phyloP scores from a whole-genome alignment of 2,797 vertebrate species.

The Microctenopoma stevenorrisi region DNA sequence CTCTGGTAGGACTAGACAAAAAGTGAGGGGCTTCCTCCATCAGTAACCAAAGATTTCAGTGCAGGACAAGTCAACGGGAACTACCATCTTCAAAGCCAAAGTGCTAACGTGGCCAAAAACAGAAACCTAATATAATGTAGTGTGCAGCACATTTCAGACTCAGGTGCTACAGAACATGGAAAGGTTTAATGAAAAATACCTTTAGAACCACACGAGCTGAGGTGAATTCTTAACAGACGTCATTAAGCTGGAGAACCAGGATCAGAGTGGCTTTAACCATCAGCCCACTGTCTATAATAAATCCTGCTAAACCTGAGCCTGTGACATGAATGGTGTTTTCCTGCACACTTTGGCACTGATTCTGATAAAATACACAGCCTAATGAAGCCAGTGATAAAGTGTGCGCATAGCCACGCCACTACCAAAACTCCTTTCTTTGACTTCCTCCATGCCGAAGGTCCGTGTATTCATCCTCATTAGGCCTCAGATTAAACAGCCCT shows the following conservation, averaged over 20 bases:
- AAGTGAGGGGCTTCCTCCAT: background rate
- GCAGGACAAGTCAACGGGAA: background rate
- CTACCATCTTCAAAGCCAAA: background rate
- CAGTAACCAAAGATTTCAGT: background rate
- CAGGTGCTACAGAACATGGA: no score
- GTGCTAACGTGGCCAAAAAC: background rate
- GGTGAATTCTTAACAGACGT: slow-evolving; percentile 32
- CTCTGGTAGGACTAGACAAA: background rate
- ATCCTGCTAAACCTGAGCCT: slow-evolving; percentile 64
- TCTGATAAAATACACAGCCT: slow-evolving; percentile 74
- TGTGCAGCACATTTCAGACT: no score
- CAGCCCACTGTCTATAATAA: slow-evolving; percentile 73
- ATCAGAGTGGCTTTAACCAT: slow-evolving; percentile 41
- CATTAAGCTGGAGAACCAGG: slow-evolving; percentile 36
- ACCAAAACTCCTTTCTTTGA: slow-evolving; percentile 44
- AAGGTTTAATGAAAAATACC: background rate
- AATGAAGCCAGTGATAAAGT: slow-evolving; percentile 71
- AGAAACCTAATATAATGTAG: background rate
- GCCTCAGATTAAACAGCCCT: slow-evolving; percentile 74
- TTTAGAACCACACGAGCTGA: slow-evolving; percentile 10
- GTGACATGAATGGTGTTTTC: slow-evolving; percentile 68
- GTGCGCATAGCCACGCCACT: slow-evolving; percentile 41
- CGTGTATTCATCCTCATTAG: slow-evolving; percentile 84
- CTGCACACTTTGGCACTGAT: slow-evolving; percentile 70
- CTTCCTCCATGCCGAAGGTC: slow-evolving; percentile 70